phyloP scores from a whole-genome alignment of 2,888 invertebrate genomes.

The Leptodirus hochenwartii region DNA sequence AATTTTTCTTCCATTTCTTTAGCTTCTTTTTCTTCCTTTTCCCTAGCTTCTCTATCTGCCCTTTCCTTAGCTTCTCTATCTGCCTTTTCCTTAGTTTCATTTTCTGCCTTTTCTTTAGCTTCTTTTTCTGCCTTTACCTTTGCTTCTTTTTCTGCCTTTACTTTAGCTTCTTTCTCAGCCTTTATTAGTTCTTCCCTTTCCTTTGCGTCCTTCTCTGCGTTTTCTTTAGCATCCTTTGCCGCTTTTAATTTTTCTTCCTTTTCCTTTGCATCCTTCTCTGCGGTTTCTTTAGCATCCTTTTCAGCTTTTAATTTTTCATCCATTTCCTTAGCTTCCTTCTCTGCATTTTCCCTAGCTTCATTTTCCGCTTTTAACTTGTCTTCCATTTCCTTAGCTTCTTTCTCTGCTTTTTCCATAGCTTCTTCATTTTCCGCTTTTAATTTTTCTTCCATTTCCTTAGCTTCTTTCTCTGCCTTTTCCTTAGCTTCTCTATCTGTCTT shows the following conservation, averaged over 20 bases:
- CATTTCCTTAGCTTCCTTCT: constrained; percentile 10
- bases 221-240: constrained; percentile 11
- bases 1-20: constrained; percentile 17
- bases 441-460: constrained; percentile 21
- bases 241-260: constrained; percentile 11
- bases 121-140: constrained; percentile 10
- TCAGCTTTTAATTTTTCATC: constrained; percentile 7
- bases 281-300: constrained; percentile 9
- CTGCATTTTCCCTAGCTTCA: constrained; percentile 10
- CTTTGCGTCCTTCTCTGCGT: constrained; percentile 11
- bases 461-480: constrained; percentile 11
- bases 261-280: constrained; percentile 12
- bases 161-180: constrained; percentile 10
- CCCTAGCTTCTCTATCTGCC: constrained; percentile 18
- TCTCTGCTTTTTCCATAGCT: constrained; percentile 10
- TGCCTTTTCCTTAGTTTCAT: constrained; percentile 18
- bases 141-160: constrained; percentile 8
- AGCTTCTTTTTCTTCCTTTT: constrained; percentile 13
- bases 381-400: constrained; percentile 10
- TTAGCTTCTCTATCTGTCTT: constrained; percentile 9
- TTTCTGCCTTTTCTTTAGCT: constrained; percentile 21
- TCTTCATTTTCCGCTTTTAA: constrained; percentile 18
- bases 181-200: constrained; percentile 10
- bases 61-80: constrained; percentile 24
- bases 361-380: constrained; percentile 11